Conservation (phyloP, 2,113 vertebrate genomes). For the Bubo blakistoni region DNA sequence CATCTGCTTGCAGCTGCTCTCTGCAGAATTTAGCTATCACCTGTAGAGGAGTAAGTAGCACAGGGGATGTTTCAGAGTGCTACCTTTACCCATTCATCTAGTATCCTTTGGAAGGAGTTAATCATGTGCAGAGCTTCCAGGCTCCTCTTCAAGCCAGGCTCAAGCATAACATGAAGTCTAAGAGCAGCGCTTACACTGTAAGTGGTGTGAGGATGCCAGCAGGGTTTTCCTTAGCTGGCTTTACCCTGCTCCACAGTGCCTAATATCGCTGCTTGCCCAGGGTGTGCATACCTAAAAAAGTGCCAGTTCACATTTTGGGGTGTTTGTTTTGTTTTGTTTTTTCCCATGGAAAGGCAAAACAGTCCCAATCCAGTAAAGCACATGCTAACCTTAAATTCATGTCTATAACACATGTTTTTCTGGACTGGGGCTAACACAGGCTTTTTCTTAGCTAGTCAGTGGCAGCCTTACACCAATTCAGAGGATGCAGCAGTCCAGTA, state of each 20-base stretch:
- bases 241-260: not conserved
- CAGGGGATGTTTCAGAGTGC: not conserved
- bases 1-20: not conserved
- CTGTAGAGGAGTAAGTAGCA: not conserved
- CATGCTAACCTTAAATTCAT: not conserved
- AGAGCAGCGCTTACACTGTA: not conserved
- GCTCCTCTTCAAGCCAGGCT: not conserved
- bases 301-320: not conserved
- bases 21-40: not conserved
- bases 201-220: not conserved
- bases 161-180: not conserved
- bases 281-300: not conserved
- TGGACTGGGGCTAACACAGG: not conserved
- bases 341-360: not conserved
- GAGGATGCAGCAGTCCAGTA: not conserved
- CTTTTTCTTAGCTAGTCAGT: not conserved
- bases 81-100: not conserved
- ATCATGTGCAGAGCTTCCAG: not conserved
- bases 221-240: not conserved
- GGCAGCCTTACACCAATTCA: not conserved
- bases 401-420: not conserved
- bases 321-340: not conserved
- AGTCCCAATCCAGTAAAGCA: not conserved
- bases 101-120: not conserved
- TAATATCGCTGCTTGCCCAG: not conserved